Base-by-base conservation (phyloP, 1,140 invertebrate species). In the Lasioglossum baleicum region DNA sequence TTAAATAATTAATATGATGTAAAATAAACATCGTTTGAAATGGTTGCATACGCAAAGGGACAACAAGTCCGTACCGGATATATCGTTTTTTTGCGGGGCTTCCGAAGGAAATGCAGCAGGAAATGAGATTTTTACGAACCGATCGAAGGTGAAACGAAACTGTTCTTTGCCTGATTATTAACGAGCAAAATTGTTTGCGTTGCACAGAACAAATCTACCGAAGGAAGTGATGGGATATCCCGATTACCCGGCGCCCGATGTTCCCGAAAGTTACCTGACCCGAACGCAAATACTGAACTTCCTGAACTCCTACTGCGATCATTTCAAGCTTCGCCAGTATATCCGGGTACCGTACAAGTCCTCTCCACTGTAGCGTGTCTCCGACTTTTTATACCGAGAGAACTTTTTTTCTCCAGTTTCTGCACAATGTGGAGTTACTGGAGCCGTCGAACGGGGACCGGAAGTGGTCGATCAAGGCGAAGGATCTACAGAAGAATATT, bases 201-300 rank as follows among this genome's bases (percentile, higher is more conserved):
- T 78, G 93, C 94, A 70, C 90, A 98, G 97, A 85, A 98, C 96
- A 7, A 97, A 97, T 93, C 90, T 97, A 48, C 96, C 96, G 2
- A 97, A 97, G 90, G 95, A 97, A 93, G 94, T 96, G 8, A 97
- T 97, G 96, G 95, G 95, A 6, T 97, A 95, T 88, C 95, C 95
- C 2, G 96, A 96, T 90, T 95, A 94, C 93, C 95, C 96, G 3
- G 96, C 97, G 80, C 94, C 94, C 2, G 93, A 95, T 58, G 94
- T 90, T 79, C 93, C 94, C 0, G 94, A 94, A 76, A 98, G 97
- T 2, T 99, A 98, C 90, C 91, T 98, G 2, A 94, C 95, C 8
- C 96, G 97, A 31, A 94, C 95, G 63, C 95, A 97, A 78, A 97
- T 99, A 87, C 92, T 97, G 2, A 90, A 95, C 17, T 99, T 98